A percentile compares a stretch with the other conserved stretches of the same genome.
These are phyloP conservation scores for Drosophila ficusphila DNA, from an alignment of 1,140 invertebrate genomes.

Conservation along the genomic window DNA sequence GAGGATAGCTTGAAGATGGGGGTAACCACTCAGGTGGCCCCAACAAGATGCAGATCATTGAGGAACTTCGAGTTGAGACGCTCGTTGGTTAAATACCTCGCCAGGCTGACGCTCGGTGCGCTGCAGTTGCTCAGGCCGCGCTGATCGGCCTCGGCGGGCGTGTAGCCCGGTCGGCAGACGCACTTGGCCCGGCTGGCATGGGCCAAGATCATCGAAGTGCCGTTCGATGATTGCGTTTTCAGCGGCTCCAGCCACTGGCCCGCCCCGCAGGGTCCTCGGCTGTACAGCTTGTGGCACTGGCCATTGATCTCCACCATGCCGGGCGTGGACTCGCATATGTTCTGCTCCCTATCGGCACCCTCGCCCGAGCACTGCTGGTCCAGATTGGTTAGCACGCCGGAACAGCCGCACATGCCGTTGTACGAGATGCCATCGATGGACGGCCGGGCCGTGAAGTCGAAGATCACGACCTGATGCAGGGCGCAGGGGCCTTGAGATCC, in stretches of 20 bases:
- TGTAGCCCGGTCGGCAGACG: slow-evolving; percentile 90
- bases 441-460: slow-evolving; percentile 90
- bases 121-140: slow-evolving; percentile 79
- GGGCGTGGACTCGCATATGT: slow-evolving; percentile 86
- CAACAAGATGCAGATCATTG: slow-evolving; percentile 47
- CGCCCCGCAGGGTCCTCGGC: slow-evolving; percentile 89
- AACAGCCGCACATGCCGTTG: slow-evolving; percentile 91
- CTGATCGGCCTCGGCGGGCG: slow-evolving; percentile 54
- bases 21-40: slow-evolving; percentile 14
- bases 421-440: slow-evolving; percentile 92
- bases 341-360: slow-evolving; percentile 70
- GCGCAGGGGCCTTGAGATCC: slow-evolving; percentile 90
- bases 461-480: slow-evolving; percentile 89
- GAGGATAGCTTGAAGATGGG: slow-evolving; percentile 39
- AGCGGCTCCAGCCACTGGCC: slow-evolving; percentile 89
- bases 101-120: slow-evolving; percentile 85
- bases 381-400: slow-evolving; percentile 81
- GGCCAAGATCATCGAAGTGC: slow-evolving; percentile 29
- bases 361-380: slow-evolving; percentile 74
- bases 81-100: slow-evolving; percentile 86
- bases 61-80: slow-evolving; percentile 74
- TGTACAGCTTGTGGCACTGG: slow-evolving; percentile 89
- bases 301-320: slow-evolving; percentile 87
- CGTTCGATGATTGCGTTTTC: slow-evolving; percentile 61
- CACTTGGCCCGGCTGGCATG: slow-evolving; percentile 86